Base-by-base conservation (phyloP, 2,797 vertebrate species). In the Betta splendens region DNA sequence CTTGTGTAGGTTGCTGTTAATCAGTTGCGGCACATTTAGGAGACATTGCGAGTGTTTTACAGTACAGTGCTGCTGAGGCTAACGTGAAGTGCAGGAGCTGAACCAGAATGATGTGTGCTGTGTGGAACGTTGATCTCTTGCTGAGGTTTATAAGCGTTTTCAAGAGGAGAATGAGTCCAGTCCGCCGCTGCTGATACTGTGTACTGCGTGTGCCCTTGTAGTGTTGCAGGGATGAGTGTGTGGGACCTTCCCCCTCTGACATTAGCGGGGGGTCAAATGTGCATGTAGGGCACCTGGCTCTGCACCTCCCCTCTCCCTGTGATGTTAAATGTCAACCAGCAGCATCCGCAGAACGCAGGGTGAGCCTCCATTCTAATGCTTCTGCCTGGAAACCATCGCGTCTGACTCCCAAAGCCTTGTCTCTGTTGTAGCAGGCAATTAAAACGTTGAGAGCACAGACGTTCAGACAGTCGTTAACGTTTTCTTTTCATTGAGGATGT, bases 321-420 rank as follows among this genome's bases (percentile, higher is more conserved):
- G 89, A 89, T 89, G 85, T 89, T 90, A 92, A 92, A 92, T 93
- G 91, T 92, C 91, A 92, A 84, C 84, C 75, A 80, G 80, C 81
- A 80, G 73, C 70, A 77, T 83, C 80, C 80, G 79, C 38, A 84
- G 68, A 81, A 85, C 85, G 81, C 77, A 66, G 83, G 65, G 68
- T 68, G 71, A 81, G 80, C 81, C 70, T 85, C 84, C 62, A 85
- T 87, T 89, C 85, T 81, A 53, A 83, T 76, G 85, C 84, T 79
- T 76, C 76, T 80, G 78, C 80, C 61, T 66, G 65, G 57, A 74
- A 67, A 82, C 78, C 66, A 68, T 53, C 59, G 67, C 71, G 15
- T 72, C 62, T 69, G 64, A 75, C 82, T 87, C 80, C 49, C 56
- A 75, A 59, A 77, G 73, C 72, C 75, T 54, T 75, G 72, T 85